A percentile compares a stretch with the other conserved stretches of the same genome.
phyloP scores from a whole-genome alignment of 2,888 invertebrate species.

The Leptinotarsa tumamoca region DNA sequence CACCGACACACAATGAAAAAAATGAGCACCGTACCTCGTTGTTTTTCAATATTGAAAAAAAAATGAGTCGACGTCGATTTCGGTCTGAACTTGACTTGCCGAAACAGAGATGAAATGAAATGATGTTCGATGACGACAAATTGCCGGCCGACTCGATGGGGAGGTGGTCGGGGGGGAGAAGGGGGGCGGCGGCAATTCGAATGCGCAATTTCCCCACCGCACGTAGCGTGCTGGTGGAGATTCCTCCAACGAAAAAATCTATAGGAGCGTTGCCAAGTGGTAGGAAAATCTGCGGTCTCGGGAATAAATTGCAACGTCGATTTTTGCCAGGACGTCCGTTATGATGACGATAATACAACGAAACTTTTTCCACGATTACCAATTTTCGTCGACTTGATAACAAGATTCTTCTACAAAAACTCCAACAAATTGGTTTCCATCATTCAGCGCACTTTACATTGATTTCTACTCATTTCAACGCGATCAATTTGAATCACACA shows the following conservation, averaged over 20 bases:
- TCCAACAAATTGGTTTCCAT: no score
- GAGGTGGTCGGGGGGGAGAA: constrained; percentile 42
- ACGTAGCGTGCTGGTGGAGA: constrained; percentile 32
- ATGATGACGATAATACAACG: no score
- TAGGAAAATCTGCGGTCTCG: background rate
- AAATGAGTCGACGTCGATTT: constrained; percentile 22
- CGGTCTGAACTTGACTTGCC: background rate
- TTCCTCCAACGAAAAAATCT: constrained; percentile 53
- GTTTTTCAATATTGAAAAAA: constrained; percentile 1
- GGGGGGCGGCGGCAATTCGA: constrained; percentile 56
- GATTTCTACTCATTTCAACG: no score
- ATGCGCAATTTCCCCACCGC: constrained; percentile 65
- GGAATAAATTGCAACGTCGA: constrained; percentile 2
- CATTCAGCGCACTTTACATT: no score
- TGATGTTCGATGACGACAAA: constrained; percentile 53
- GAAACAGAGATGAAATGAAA: constrained; percentile 50
- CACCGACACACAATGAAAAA: background rate
- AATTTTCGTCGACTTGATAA: no score
- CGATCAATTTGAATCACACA: no score
- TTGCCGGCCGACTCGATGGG: constrained; percentile 40
- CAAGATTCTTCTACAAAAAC: no score
- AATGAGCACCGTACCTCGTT: background rate
- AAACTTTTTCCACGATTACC: no score
- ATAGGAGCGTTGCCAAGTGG: constrained; percentile 46
- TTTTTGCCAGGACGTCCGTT: background rate